Evolutionary conservation across 2,888 invertebrate species (phyloP).

Genomic region (Lacanobia oleracea): DNA sequence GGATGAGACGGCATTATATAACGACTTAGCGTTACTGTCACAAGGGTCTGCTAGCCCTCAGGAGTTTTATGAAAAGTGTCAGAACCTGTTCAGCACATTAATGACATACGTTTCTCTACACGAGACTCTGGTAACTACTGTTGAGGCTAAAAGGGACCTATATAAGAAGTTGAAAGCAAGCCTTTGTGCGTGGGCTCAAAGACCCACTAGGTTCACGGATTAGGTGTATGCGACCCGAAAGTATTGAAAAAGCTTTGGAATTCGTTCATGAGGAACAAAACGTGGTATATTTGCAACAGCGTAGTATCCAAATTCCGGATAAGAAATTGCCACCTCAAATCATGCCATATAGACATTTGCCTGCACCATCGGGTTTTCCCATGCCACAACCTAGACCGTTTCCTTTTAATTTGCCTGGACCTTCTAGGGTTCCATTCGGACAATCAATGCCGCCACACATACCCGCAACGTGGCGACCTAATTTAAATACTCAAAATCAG

Average conservation of each 20-base stretch:
- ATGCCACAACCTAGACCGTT: neutral
- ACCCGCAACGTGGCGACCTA: neutral
- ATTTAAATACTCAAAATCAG: neutral
- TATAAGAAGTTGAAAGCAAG: no score
- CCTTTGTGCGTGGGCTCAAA: neutral
- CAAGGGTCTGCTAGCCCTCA: no score
- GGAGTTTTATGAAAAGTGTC: no score
- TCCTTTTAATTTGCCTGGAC: neutral
- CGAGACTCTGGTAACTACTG: no score
- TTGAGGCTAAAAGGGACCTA: conserved; percentile 8
- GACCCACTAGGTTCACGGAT: neutral
- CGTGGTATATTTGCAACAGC: neutral
- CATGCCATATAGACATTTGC: neutral
- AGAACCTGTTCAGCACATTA: no score
- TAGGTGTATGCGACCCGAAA: neutral
- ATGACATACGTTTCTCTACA: no score
- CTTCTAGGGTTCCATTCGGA: neutral
- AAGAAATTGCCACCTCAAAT: neutral
- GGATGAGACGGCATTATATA: no score
- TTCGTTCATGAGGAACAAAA: neutral
- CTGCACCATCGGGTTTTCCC: neutral
- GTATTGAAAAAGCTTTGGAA: neutral
- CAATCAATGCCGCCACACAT: neutral
- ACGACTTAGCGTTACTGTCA: no score
- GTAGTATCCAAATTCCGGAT: neutral